These are phyloP conservation scores for Athalia circularis DNA, from an alignment of 2,888 invertebrate species.

Conservation along the genomic window DNA sequence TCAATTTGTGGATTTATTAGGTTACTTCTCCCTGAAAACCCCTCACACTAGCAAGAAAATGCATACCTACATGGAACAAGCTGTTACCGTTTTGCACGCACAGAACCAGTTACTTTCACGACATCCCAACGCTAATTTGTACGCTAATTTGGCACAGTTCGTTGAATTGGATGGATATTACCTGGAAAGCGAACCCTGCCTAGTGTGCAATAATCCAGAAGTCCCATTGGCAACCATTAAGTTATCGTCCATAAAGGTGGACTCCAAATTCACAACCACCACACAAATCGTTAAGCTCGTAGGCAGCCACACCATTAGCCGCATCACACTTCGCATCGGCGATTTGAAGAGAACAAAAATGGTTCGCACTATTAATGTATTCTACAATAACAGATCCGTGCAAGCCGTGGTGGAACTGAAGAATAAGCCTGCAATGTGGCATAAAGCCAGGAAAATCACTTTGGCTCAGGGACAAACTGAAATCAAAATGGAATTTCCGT, in stretches of 20 bases:
- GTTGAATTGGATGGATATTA: constrained; percentile 97
- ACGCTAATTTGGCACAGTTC: constrained; percentile 93
- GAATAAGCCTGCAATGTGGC: constrained; percentile 97
- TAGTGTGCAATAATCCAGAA: constrained; percentile 98
- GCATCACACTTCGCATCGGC: constrained; percentile 93
- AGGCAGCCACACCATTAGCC: constrained; percentile 96
- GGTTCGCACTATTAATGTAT: constrained; percentile 96
- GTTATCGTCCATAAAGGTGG: constrained; percentile 93
- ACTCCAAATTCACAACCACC: constrained; percentile 98
- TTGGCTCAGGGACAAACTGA: constrained; percentile 95
- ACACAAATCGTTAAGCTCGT: constrained; percentile 98
- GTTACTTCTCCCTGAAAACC: constrained; percentile 94
- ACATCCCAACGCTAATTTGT: constrained; percentile 96
- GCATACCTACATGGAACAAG: constrained; percentile 88
- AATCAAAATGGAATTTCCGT: constrained; percentile 96
- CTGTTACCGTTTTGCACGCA: constrained; percentile 88
- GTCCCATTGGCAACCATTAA: constrained; percentile 94
- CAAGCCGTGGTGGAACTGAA: constrained; percentile 98
- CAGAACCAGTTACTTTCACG: constrained; percentile 92
- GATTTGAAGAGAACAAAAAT: constrained; percentile 98
- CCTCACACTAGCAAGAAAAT: constrained; percentile 82
- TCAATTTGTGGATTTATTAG: constrained; percentile 97
- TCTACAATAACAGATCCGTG: constrained; percentile 96
- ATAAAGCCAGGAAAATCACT: constrained; percentile 94
- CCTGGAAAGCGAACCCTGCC: constrained; percentile 96